These are phyloP conservation scores for Coracias cyanogaster DNA, from an alignment of 2,797 vertebrate genomes.

Conservation along the genomic window DNA sequence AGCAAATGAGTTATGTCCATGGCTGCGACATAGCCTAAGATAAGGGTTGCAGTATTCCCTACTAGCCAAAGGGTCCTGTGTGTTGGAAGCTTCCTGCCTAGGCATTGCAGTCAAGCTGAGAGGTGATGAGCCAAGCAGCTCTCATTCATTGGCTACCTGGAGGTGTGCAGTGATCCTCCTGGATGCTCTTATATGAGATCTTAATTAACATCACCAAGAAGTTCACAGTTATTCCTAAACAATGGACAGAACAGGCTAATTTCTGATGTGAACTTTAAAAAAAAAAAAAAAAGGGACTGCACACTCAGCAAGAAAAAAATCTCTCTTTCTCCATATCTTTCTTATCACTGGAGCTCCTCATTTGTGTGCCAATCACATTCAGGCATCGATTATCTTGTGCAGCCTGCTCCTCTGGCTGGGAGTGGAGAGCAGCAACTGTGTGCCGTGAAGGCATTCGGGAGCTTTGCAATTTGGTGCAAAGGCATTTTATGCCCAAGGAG, in stretches of 20 bases:
- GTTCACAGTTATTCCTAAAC: neutral
- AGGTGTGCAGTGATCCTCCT: neutral
- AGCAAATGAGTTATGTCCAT: neutral
- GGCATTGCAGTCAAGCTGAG: neutral
- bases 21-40: neutral
- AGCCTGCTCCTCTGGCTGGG: constrained; percentile 2
- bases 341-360: neutral
- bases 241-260: neutral
- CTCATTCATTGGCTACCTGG: neutral
- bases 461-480: constrained; percentile 15
- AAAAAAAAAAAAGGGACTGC: neutral
- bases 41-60: neutral
- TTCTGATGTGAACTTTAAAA: neutral
- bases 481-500: neutral
- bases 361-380: constrained; percentile 56
- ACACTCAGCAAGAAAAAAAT: neutral
- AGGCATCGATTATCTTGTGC: constrained; percentile 42
- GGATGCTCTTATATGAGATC: neutral
- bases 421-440: neutral
- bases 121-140: neutral
- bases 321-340: neutral
- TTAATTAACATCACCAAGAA: neutral
- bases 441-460: neutral
- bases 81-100: neutral
- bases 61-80: neutral